These are phyloP conservation scores for Eidolon dupreanum DNA, from an alignment of 2,797 vertebrate species.

Conservation along the genomic window DNA sequence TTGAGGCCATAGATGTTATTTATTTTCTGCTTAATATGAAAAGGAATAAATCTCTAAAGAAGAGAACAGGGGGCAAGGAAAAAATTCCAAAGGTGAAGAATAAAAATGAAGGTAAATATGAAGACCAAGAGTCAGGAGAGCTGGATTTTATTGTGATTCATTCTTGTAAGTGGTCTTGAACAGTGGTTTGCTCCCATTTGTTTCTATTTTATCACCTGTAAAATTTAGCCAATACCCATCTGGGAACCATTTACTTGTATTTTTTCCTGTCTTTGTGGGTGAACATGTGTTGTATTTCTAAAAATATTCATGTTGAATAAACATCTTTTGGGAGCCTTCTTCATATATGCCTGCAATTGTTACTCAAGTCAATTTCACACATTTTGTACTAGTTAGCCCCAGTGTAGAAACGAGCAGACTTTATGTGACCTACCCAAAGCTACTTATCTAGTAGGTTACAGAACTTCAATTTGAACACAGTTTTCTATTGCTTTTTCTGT, in stretches of 20 bases:
- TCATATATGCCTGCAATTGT: not conserved
- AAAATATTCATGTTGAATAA: not conserved
- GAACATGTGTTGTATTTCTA: not conserved
- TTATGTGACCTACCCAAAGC: not conserved
- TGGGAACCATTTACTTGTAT: not conserved
- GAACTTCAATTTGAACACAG: not conserved
- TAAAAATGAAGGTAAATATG: not conserved
- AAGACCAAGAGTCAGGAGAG: not conserved
- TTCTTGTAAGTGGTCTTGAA: not conserved
- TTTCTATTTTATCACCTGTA: not conserved
- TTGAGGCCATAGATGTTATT: not conserved
- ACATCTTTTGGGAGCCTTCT: not conserved
- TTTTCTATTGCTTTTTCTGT: not conserved
- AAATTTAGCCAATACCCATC: not conserved
- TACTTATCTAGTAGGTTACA: not conserved
- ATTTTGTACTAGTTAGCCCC: not conserved
- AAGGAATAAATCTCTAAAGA: not conserved
- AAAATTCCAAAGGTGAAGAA: not conserved
- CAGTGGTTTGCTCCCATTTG: not conserved
- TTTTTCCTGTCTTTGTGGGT: not conserved
- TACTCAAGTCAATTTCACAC: not conserved
- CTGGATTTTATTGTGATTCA: not conserved
- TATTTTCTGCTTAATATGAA: not conserved
- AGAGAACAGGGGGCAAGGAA: not conserved
- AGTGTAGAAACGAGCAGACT: not conserved